phyloP scores from a whole-genome alignment of 2,797 vertebrate species.

The Onychomys leucogaster region DNA sequence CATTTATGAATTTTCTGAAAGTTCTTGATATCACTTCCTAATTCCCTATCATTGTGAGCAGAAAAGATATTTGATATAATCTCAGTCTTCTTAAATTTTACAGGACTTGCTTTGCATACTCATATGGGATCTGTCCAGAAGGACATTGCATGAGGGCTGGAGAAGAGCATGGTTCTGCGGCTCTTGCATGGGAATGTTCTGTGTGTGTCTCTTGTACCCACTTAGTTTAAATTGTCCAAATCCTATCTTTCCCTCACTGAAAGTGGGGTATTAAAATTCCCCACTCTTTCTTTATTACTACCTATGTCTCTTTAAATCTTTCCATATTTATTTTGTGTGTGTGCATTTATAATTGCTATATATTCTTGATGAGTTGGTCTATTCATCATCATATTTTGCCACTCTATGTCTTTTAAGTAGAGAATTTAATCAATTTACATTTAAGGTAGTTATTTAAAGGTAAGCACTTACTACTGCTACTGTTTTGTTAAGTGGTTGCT shows the following conservation, averaged over 20 bases:
- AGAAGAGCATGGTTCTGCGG: background rate
- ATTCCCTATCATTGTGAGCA: background rate
- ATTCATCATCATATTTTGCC: background rate
- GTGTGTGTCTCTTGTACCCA: background rate
- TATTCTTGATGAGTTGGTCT: background rate
- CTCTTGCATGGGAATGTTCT: background rate
- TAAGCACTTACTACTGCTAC: background rate
- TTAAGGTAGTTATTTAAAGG: background rate
- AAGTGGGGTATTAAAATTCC: background rate
- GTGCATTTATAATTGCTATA: background rate
- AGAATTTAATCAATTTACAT: constrained; percentile 25
- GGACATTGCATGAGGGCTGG: too few species aligned
- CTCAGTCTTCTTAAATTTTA: background rate
- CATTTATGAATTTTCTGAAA: background rate
- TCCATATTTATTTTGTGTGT: background rate
- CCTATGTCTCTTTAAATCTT: background rate
- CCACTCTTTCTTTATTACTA: background rate
- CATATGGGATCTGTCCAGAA: background rate
- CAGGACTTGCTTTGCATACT: background rate
- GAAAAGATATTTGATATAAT: background rate
- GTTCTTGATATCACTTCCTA: background rate
- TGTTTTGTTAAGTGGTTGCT: background rate
- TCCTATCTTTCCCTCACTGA: background rate
- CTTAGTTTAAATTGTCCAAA: background rate
- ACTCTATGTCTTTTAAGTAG: background rate